Conservation (phyloP, 2,888 invertebrate species). For the Morpho achilles region DNA sequence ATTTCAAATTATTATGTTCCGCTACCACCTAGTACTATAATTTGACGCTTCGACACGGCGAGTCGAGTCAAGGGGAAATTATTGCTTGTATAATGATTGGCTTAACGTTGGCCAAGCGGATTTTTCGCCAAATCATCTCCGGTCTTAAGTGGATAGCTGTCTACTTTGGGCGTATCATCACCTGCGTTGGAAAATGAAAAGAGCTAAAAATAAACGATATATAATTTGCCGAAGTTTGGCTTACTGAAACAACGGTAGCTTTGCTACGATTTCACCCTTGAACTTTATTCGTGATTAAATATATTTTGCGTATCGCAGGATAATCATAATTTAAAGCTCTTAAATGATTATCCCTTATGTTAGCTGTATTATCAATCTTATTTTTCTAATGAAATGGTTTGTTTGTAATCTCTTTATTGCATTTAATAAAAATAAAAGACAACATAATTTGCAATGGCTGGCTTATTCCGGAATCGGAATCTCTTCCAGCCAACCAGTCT, state of each 20-base stretch:
- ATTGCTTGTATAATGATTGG: constrained; percentile 45
- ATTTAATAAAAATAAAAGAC: too few species aligned
- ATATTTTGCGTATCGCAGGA: neutral
- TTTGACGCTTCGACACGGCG: constrained; percentile 2
- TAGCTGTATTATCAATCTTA: too few species aligned
- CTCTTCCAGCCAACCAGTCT: too few species aligned
- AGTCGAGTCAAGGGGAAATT: constrained; percentile 23
- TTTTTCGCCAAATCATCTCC: constrained; percentile 62
- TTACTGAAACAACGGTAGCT: constrained; percentile 11
- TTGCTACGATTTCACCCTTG: constrained; percentile 15
- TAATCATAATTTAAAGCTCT: too few species aligned
- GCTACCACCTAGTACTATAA: neutral
- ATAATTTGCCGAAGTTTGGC: constrained; percentile 18
- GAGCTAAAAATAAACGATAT: constrained; percentile 27
- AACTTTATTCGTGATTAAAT: constrained; percentile 11
- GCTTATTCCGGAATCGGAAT: too few species aligned
- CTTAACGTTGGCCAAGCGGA: constrained; percentile 24
- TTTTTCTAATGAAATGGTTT: too few species aligned
- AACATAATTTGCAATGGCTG: too few species aligned
- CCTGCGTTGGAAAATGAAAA: constrained; percentile 27
- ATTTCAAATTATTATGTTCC: too few species aligned
- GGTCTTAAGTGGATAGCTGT: constrained; percentile 63
- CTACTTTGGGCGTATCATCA: constrained; percentile 33
- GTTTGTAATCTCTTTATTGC: too few species aligned
- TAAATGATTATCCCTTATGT: too few species aligned